These are phyloP conservation scores for Callimorpha dominula DNA, from an alignment of 2,888 invertebrate species.

Conservation along the genomic window DNA sequence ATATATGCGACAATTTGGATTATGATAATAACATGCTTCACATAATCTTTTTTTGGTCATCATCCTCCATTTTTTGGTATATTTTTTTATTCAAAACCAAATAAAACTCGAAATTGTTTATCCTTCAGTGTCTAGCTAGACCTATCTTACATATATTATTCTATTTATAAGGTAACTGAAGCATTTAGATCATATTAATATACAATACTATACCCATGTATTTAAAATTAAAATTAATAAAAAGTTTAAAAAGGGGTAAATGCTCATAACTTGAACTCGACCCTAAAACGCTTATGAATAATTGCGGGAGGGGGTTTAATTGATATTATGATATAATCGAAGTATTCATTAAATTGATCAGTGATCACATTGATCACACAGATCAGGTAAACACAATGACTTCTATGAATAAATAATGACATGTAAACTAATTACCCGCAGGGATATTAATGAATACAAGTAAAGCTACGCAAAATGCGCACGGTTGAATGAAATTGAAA, in stretches of 20 bases:
- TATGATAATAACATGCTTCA: no score
- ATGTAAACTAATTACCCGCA: background rate
- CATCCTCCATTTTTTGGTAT: no score
- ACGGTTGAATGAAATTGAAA: background rate
- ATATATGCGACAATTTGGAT: no score
- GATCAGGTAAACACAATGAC: conserved; percentile 1
- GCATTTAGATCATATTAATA: background rate
- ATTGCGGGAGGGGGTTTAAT: background rate
- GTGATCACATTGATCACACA: no score
- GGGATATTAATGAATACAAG: background rate
- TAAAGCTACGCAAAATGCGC: background rate
- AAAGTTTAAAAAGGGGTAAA: background rate
- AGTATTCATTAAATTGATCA: conserved; percentile 8
- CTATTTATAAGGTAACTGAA: background rate
- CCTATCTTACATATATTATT: background rate
- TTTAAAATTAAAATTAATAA: background rate
- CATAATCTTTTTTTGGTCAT: background rate
- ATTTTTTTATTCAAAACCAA: background rate
- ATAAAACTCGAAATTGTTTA: background rate
- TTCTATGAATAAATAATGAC: conserved; percentile 13
- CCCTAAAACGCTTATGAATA: background rate
- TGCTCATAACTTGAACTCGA: background rate
- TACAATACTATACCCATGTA: background rate
- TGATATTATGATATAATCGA: conserved; percentile 3
- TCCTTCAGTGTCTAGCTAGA: background rate